phyloP scores from a whole-genome alignment of 2,888 invertebrate species.

The Nomada lathburiana region DNA sequence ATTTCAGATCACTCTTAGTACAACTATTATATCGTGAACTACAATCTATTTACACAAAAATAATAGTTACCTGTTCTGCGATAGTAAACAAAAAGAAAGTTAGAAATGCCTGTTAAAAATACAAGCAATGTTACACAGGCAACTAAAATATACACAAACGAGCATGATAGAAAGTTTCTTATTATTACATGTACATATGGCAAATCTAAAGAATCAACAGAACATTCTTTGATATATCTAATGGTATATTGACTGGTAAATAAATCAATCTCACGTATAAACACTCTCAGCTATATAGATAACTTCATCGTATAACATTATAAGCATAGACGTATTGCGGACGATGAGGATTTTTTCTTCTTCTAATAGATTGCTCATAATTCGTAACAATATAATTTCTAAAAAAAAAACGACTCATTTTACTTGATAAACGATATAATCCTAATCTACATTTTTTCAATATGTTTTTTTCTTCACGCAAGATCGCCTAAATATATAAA shows the following conservation, averaged over 20 bases:
- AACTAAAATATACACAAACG: slow-evolving; percentile 70
- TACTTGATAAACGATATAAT: slow-evolving; percentile 1
- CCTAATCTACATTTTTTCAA: slow-evolving; percentile 13
- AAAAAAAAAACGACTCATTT: slow-evolving; percentile 6
- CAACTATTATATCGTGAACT: slow-evolving; percentile 62
- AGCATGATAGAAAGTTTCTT: slow-evolving; percentile 69
- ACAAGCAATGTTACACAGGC: slow-evolving; percentile 64
- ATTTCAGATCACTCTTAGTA: slow-evolving; percentile 80
- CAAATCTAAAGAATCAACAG: slow-evolving; percentile 78
- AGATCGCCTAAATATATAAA: slow-evolving; percentile 2
- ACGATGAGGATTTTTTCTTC: slow-evolving; percentile 60
- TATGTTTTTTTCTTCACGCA: neutral
- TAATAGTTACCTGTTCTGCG: slow-evolving; percentile 67
- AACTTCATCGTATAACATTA: slow-evolving; percentile 71
- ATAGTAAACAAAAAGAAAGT: slow-evolving; percentile 31
- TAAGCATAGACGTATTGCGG: slow-evolving; percentile 73
- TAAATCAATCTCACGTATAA: slow-evolving; percentile 81
- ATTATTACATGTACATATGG: slow-evolving; percentile 78
- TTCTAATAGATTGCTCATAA: slow-evolving; percentile 15
- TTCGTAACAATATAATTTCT: slow-evolving; percentile 23
- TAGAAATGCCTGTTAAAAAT: slow-evolving; percentile 51
- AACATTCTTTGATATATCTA: slow-evolving; percentile 60
- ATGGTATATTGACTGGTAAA: slow-evolving; percentile 77
- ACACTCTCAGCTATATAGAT: slow-evolving; percentile 74
- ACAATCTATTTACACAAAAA: slow-evolving; percentile 74